Conservation (phyloP, 2,888 invertebrate species). For the Drepana falcataria region DNA sequence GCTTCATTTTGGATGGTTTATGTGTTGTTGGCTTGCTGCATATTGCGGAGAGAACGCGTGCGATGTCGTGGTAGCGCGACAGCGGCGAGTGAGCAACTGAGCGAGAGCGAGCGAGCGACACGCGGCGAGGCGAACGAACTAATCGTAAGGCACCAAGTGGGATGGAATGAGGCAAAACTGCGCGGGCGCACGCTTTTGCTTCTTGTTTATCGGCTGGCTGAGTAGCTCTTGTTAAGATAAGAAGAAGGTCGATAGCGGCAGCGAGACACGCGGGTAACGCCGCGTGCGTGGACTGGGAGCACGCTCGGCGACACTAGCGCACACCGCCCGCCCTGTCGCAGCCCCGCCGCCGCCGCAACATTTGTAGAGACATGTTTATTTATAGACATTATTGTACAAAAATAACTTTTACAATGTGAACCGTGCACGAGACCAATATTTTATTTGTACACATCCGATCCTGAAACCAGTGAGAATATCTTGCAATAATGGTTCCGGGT, state of each 20-base stretch:
- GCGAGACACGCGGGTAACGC: slow-evolving; percentile 31
- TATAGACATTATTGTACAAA: slow-evolving; percentile 56
- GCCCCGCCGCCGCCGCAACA: slow-evolving; percentile 32
- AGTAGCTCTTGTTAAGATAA: slow-evolving; percentile 68
- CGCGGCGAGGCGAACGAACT: slow-evolving; percentile 58
- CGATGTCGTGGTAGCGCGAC: slow-evolving; percentile 62
- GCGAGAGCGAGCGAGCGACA: slow-evolving; percentile 23
- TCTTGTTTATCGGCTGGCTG: slow-evolving; percentile 64
- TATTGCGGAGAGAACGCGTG: slow-evolving; percentile 62
- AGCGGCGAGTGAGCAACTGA: slow-evolving; percentile 67
- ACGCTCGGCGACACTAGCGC: slow-evolving; percentile 22
- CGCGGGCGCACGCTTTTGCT: slow-evolving; percentile 77
- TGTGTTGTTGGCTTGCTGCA: slow-evolving; percentile 76
- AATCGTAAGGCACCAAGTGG: slow-evolving; percentile 53
- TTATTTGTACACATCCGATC: slow-evolving; percentile 18
- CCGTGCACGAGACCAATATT: slow-evolving; percentile 42
- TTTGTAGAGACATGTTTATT: slow-evolving; percentile 64
- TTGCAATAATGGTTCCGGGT: not conserved
- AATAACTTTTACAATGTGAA: slow-evolving; percentile 62
- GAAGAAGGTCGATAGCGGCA: slow-evolving; percentile 63
- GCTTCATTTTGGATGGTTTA: slow-evolving; percentile 77
- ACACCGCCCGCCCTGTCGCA: slow-evolving; percentile 15
- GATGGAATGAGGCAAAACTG: slow-evolving; percentile 69
- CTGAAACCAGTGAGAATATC: slow-evolving; percentile 6
- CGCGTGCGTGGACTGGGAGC: slow-evolving; percentile 31